Evolutionary conservation across 2,888 invertebrate genomes (phyloP), one percentile per base, ranked within the genome.

Genomic region (Drosophila kokeensis): DNA sequence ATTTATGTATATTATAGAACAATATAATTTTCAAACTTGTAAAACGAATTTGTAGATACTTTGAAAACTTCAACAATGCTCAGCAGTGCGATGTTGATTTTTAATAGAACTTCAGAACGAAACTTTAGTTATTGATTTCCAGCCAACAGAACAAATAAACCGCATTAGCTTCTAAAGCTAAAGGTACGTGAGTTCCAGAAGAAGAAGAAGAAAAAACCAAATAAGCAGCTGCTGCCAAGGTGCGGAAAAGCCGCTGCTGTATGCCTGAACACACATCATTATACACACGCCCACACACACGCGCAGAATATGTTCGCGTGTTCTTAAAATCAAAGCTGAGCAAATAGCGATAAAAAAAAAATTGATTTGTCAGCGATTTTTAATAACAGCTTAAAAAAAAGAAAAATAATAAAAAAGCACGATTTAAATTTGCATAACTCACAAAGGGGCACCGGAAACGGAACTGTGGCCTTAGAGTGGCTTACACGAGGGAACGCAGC

Each of bases 341-440:
- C 34, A 73, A 65, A 83, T 74, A 89, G 75, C 81, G 77, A 90
- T 83, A 40, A 83, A 81, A 76, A 81, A 76, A 65, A 81, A 76
- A 89, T 83, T 89, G 82, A 89, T 84, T 81, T 78, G 81, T 34
- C n/a, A 55, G 63, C 36, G 18, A 11, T 52, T 70, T 70, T 61
- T 74, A 61, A 67, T 67, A 73, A 54, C 40, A 54, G 42, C 38
- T n/a, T 55, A 38, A 55, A 15, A 55, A 55, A 18, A 52, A 21
- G 4, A 50, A 58, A 62, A 29, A 24, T 27, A 27, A 52, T 36
- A 52, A 52, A 63, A 52, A 50, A 76, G 8, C 42, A 63, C 30
- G 49, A 42, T 60, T 50, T 66, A 63, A 55, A 53, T 34, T 36
- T 36, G 34, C 54, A 70, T 40, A 27, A 49, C 21, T 15, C 18